Conservation (phyloP, 2,113 vertebrate species). For the Sturnira hondurensis region DNA sequence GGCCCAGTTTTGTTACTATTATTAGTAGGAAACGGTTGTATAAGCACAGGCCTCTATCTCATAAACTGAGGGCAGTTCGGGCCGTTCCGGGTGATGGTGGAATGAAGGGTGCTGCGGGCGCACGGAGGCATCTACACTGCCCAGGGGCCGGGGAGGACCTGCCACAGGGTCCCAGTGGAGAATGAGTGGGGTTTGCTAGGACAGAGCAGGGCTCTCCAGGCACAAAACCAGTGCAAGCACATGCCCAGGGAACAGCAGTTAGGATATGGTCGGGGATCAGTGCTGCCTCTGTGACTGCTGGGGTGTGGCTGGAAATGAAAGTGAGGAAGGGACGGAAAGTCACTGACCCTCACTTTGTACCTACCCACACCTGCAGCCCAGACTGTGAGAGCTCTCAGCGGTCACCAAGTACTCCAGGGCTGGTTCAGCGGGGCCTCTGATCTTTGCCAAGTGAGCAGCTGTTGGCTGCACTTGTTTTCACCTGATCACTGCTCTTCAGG, state of each 20-base stretch:
- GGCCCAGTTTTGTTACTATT: not conserved
- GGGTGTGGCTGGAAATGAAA: not conserved
- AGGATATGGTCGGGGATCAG: not conserved
- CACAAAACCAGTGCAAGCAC: not conserved
- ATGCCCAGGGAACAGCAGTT: fast-evolving
- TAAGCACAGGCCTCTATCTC: not conserved
- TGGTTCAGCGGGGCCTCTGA: fast-evolving
- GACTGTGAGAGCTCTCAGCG: not conserved
- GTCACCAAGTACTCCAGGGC: not conserved
- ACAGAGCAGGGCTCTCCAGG: not conserved
- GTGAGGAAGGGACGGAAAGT: not conserved
- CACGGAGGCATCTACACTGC: not conserved
- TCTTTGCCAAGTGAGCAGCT: not conserved
- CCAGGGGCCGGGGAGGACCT: not conserved
- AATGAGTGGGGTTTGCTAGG: fast-evolving
- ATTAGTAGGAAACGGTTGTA: not conserved
- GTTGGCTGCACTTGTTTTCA: not conserved
- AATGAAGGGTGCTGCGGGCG: not conserved
- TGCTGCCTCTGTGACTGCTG: not conserved
- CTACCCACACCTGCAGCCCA: not conserved
- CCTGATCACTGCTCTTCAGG: not conserved
- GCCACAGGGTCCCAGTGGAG: fast-evolving
- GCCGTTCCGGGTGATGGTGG: fast-evolving
- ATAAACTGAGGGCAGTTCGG: not conserved
- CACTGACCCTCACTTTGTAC: fast-evolving